Evolutionary conservation across 2,888 invertebrate genomes (phyloP).

Genomic region (Drosophila sordidapex): DNA sequence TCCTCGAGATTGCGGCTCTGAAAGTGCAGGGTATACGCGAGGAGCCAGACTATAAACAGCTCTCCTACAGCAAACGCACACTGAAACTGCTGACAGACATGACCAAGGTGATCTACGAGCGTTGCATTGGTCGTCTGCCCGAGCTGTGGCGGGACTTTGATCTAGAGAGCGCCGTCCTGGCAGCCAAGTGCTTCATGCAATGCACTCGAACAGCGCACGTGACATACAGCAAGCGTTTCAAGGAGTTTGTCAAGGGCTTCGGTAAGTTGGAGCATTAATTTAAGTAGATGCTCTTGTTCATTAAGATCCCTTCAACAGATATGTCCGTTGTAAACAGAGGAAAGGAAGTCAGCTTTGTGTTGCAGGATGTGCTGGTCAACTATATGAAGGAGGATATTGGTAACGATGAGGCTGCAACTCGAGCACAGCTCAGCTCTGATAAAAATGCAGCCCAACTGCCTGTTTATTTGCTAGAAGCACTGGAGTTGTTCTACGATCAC

Average conservation of each 20-base stretch:
- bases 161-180: slow-evolving; percentile 85
- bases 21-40: slow-evolving; percentile 76
- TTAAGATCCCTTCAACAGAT: slow-evolving; percentile 43
- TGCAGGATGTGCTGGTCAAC: slow-evolving; percentile 80
- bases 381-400: slow-evolving; percentile 72
- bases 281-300: neutral
- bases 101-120: slow-evolving; percentile 82
- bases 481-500: slow-evolving; percentile 83
- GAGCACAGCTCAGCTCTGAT: slow-evolving; percentile 56
- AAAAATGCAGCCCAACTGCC: slow-evolving; percentile 68
- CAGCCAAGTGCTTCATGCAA: slow-evolving; percentile 86
- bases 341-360: slow-evolving; percentile 68
- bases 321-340: slow-evolving; percentile 54
- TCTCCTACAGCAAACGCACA: slow-evolving; percentile 80
- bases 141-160: slow-evolving; percentile 86
- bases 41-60: slow-evolving; percentile 82
- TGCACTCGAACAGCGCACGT: slow-evolving; percentile 79
- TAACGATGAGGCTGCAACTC: slow-evolving; percentile 40
- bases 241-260: slow-evolving; percentile 80
- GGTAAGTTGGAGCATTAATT: slow-evolving; percentile 54
- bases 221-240: slow-evolving; percentile 79
- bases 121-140: slow-evolving; percentile 85
- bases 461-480: slow-evolving; percentile 72
- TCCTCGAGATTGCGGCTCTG: slow-evolving; percentile 83
- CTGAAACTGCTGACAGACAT: slow-evolving; percentile 80